Evolutionary conservation across 2,113 vertebrate genomes (phyloP).

Genomic region (Desmodus rotundus): DNA sequence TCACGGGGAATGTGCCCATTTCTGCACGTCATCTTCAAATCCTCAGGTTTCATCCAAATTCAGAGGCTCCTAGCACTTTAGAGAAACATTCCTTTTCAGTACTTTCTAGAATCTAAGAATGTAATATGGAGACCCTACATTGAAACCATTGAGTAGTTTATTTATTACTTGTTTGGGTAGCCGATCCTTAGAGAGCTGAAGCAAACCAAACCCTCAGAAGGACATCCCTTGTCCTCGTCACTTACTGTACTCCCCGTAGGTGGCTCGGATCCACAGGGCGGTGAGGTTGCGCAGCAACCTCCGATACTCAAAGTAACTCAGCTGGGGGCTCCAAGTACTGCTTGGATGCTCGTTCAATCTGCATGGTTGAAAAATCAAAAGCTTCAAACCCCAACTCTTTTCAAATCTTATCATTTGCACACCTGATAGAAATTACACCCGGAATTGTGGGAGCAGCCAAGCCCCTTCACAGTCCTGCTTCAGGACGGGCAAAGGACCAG

Average conservation of each 20-base stretch:
- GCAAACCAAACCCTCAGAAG: not conserved
- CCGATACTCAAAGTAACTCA: constrained; percentile 87
- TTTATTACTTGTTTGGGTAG: not conserved
- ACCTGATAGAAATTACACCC: not conserved
- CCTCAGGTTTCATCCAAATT: not conserved
- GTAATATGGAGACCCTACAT: not conserved
- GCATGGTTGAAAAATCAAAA: not conserved
- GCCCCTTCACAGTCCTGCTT: not conserved
- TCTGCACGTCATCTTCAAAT: not conserved
- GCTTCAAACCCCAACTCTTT: not conserved
- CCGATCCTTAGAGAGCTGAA: not conserved
- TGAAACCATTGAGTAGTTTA: not conserved
- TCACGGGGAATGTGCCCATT: not conserved
- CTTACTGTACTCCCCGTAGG: constrained; percentile 92
- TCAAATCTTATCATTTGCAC: not conserved
- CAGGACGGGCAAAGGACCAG: rapidly evolving
- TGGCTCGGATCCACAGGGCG: constrained; percentile 89
- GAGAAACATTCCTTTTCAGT: not conserved
- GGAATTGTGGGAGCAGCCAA: not conserved
- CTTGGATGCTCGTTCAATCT: constrained; percentile 88
- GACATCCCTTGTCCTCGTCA: not conserved
- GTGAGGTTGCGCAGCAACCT: constrained; percentile 91
- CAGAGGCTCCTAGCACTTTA: not conserved
- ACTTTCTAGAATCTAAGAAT: not conserved
- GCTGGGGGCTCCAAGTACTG: constrained; percentile 89